These are phyloP conservation scores for Pardalotus punctatus DNA, from an alignment of 2,113 vertebrate species.

Conservation along the genomic window DNA sequence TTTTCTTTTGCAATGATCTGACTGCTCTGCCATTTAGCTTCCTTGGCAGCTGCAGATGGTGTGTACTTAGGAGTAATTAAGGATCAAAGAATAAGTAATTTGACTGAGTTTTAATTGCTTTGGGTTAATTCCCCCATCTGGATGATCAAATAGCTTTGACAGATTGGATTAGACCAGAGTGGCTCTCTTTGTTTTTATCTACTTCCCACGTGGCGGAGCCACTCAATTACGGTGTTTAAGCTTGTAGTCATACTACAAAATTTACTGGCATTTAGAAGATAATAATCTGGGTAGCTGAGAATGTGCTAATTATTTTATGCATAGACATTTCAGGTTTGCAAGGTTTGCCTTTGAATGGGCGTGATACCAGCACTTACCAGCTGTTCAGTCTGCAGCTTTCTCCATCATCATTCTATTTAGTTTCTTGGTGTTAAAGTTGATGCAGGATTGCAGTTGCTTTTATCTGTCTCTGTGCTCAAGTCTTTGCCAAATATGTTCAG, in stretches of 20 bases:
- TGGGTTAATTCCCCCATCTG: background rate
- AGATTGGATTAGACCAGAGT: background rate
- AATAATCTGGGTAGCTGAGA: background rate
- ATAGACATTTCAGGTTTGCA: background rate
- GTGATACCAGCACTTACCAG: background rate
- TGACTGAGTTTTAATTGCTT: background rate
- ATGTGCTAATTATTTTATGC: background rate
- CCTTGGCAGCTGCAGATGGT: background rate
- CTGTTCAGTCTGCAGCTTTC: background rate
- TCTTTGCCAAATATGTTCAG: background rate
- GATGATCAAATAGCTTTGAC: background rate
- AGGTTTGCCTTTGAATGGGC: background rate
- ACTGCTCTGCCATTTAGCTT: background rate
- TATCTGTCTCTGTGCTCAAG: background rate
- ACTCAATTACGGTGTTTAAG: background rate
- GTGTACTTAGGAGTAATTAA: background rate
- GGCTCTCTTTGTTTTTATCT: background rate
- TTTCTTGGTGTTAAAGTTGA: background rate
- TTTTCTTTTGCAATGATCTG: background rate
- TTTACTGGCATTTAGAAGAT: background rate
- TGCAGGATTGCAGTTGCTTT: background rate
- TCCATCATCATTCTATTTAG: background rate
- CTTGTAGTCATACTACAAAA: background rate
- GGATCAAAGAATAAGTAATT: slow-evolving; percentile 11
- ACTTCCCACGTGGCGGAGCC: background rate